Evolutionary conservation across 2,797 vertebrate species (phyloP).

Genomic region (Oreochromis grahami): DNA sequence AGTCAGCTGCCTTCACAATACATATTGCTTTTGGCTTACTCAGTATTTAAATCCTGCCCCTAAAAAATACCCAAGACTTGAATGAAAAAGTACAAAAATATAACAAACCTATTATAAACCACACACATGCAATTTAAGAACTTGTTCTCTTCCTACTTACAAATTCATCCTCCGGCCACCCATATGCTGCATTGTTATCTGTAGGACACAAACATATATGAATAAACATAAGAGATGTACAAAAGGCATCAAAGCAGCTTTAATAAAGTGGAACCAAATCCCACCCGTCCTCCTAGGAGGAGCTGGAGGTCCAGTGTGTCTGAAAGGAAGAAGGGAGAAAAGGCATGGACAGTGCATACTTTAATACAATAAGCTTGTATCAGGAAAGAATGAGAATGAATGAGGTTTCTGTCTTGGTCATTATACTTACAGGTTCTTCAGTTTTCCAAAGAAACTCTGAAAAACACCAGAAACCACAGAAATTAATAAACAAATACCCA

Average conservation of each 20-base stretch:
- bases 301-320: slow-evolving; percentile 62
- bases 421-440: slow-evolving; percentile 72
- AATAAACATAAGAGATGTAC: not conserved
- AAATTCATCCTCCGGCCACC: slow-evolving; percentile 73
- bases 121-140: not conserved
- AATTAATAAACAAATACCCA: not conserved
- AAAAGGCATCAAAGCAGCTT: not conserved
- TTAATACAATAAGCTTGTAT: not conserved
- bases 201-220: not conserved
- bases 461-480: slow-evolving; percentile 32
- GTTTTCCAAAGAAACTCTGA: slow-evolving; percentile 76
- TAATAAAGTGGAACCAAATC: not conserved
- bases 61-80: not conserved
- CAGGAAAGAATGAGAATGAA: not conserved
- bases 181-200: slow-evolving; percentile 55
- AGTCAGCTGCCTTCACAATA: not conserved
- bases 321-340: not conserved
- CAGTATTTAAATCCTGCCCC: not conserved
- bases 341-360: not conserved
- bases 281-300: slow-evolving; percentile 74
- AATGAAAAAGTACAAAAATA: not conserved
- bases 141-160: slow-evolving; percentile 59
- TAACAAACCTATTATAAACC: not conserved
- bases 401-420: not conserved
- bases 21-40: not conserved